Percentiles rank a stretch among this genome's conserved stretches.
Conservation (phyloP, 2,888 invertebrate genomes). For the Bimastos eiseni region DNA sequence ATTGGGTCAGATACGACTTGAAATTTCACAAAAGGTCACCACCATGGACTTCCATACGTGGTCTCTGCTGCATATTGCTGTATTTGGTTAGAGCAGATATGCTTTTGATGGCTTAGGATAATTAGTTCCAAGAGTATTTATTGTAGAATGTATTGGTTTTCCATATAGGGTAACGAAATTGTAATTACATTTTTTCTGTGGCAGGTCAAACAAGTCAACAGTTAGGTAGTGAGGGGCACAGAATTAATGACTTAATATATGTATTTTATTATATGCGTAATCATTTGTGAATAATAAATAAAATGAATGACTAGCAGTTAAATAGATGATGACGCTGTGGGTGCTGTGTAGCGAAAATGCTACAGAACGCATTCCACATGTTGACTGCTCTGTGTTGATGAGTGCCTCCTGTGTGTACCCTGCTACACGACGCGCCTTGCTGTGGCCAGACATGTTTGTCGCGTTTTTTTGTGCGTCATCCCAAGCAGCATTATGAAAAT, state of each 20-base stretch:
- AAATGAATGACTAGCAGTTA: constrained; percentile 6
- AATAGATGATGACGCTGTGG: not conserved
- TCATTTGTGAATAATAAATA: constrained; percentile 13
- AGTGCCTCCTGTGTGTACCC: too few relatives aligned
- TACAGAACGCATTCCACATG: not conserved
- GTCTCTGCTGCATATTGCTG: not conserved
- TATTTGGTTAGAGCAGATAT: not conserved
- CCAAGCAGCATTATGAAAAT: not conserved
- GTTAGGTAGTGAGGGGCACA: constrained; percentile 1
- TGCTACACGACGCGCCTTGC: not conserved
- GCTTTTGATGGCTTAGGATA: not conserved
- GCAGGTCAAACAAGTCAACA: not conserved
- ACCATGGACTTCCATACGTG: not conserved
- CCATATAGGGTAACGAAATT: constrained; percentile 16
- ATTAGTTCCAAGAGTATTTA: not conserved
- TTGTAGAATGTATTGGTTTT: not conserved
- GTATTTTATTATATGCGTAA: constrained; percentile 6
- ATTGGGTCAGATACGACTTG: not conserved
- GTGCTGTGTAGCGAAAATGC: not conserved
- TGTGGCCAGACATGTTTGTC: not conserved
- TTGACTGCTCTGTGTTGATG: not conserved
- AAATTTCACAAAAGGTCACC: not conserved
- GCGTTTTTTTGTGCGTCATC: not conserved
- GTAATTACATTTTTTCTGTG: constrained; percentile 13
- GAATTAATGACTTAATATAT: constrained; percentile 13